These are phyloP conservation scores for Drosophila subquinaria DNA, from an alignment of 2,888 invertebrate species.

Conservation along the genomic window DNA sequence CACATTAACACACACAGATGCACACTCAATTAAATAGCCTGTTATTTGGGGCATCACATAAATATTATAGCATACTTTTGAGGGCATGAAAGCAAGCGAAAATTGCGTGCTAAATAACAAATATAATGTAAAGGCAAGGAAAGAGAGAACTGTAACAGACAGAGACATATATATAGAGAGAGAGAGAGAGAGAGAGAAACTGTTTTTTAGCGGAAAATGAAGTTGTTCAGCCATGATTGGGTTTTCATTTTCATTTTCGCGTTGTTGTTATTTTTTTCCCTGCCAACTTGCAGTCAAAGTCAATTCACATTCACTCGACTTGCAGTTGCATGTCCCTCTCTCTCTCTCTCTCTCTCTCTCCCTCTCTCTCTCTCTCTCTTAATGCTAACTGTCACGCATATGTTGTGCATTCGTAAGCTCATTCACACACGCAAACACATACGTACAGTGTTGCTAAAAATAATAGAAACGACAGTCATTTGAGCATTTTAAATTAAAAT, in stretches of 20 bases:
- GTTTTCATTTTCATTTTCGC: slow-evolving; percentile 40
- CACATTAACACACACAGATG: not conserved
- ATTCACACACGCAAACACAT: slow-evolving; percentile 19
- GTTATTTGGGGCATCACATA: slow-evolving; percentile 11
- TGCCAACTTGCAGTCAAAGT: slow-evolving; percentile 60
- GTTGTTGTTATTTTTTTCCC: slow-evolving; percentile 56
- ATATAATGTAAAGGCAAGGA: not conserved
- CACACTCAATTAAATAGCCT: not conserved
- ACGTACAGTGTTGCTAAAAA: not conserved
- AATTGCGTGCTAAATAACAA: slow-evolving; percentile 9
- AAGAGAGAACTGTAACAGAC: not conserved
- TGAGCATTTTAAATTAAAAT: no score
- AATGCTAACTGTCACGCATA: slow-evolving; percentile 55
- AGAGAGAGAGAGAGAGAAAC: not conserved
- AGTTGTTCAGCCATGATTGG: slow-evolving; percentile 62
- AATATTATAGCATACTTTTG: slow-evolving; percentile 35
- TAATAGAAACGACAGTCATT: no score
- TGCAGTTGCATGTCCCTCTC: slow-evolving; percentile 32
- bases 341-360: no score
- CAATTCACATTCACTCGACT: slow-evolving; percentile 60
- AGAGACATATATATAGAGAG: no score
- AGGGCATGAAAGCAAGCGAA: slow-evolving; percentile 23
- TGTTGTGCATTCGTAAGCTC: slow-evolving; percentile 44
- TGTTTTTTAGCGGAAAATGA: slow-evolving; percentile 43
- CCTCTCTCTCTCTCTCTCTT: no score